Conservation (phyloP, 1,140 invertebrate genomes). For the Lethocerus indicus region DNA sequence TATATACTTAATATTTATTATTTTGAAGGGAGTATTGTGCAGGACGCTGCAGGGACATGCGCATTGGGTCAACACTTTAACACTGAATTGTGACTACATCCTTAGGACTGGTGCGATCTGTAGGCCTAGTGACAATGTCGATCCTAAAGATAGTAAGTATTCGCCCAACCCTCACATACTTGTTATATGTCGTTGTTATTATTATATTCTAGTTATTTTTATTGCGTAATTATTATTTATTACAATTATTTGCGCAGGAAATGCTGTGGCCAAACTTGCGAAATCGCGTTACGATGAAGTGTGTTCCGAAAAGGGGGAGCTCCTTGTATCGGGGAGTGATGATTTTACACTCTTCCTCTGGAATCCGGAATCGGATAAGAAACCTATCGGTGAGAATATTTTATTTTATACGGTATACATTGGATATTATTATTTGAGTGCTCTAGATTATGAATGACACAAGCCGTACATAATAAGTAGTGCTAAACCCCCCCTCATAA, state of each 20-base stretch:
- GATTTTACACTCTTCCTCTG: conserved; percentile 97
- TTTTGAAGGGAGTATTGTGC: conserved; percentile 59
- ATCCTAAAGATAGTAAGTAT: conserved; percentile 26
- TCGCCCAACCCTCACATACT: background rate
- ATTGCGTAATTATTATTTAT: conserved; percentile 15
- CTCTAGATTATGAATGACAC: no score
- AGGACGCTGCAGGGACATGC: conserved; percentile 88
- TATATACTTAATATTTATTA: background rate
- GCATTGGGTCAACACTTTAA: conserved; percentile 97
- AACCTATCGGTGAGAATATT: conserved; percentile 40
- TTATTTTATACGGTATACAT: no score
- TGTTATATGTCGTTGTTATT: background rate
- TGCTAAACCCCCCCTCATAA: no score
- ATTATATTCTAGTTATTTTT: background rate
- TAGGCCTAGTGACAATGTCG: conserved; percentile 23
- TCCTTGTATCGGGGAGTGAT: conserved; percentile 91
- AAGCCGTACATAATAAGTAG: no score
- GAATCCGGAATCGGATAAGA: conserved; percentile 81
- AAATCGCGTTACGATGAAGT: conserved; percentile 47
- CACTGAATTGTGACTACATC: conserved; percentile 92
- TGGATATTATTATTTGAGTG: no score
- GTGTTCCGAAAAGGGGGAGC: conserved; percentile 46
- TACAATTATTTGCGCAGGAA: no score
- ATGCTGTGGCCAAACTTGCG: conserved; percentile 31
- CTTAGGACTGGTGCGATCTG: conserved; percentile 56